These are phyloP conservation scores for Galaxias olidus DNA, from an alignment of 2,797 vertebrate genomes.

Conservation along the genomic window DNA sequence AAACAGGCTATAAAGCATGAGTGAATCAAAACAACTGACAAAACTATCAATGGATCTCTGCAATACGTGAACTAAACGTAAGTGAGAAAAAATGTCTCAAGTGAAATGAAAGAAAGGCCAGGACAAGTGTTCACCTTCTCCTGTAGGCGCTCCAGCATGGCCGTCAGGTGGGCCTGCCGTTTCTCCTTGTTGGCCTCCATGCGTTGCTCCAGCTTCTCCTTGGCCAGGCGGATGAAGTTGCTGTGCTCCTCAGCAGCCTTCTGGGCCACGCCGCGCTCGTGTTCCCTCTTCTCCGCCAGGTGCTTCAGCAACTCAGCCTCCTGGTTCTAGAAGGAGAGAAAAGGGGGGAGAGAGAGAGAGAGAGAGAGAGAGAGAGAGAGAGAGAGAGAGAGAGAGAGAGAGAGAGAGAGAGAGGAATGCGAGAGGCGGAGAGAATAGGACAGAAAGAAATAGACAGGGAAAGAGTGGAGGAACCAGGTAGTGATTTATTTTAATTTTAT, in stretches of 20 bases:
- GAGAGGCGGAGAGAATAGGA: too few species aligned
- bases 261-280: conserved; percentile 89
- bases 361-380: neutral
- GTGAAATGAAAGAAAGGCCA: neutral
- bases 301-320: conserved; percentile 94
- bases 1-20: too few species aligned
- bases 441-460: neutral
- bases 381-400: neutral
- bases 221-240: conserved; percentile 87
- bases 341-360: neutral
- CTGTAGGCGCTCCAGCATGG: conserved; percentile 86
- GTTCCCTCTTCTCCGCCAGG: conserved; percentile 87
- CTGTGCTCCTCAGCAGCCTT: conserved; percentile 88
- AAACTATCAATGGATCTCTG: too few species aligned
- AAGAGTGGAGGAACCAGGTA: neutral
- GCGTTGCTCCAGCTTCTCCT: conserved; percentile 86
- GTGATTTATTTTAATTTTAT: neutral
- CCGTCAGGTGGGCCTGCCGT: conserved; percentile 83
- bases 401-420: neutral
- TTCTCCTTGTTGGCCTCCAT: conserved; percentile 90
- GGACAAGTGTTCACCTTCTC: conserved; percentile 75
- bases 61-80: neutral
- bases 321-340: conserved; percentile 76
- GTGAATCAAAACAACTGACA: too few species aligned
- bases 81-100: neutral